These are phyloP conservation scores for Caenorhabditis sulstoni DNA, from an alignment of 2,888 invertebrate genomes.

Conservation along the genomic window DNA sequence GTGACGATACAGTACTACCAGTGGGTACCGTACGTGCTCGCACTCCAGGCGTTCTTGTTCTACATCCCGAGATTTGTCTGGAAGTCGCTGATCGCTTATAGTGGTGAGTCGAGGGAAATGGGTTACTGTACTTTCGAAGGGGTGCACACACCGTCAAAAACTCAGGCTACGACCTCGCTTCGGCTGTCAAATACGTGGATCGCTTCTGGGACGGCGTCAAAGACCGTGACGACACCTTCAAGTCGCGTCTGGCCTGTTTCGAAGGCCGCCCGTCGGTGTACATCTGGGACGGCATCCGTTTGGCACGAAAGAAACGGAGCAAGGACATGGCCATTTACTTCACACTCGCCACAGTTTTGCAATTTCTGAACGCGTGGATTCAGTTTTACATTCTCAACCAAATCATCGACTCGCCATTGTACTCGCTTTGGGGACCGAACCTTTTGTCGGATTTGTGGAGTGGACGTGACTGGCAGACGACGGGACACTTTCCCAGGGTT, in stretches of 20 bases:
- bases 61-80: slow-evolving; percentile 79
- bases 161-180: slow-evolving; percentile 70
- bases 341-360: slow-evolving; percentile 72
- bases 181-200: slow-evolving; percentile 75
- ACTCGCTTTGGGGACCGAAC: slow-evolving; percentile 75
- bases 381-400: slow-evolving; percentile 76
- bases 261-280: slow-evolving; percentile 76
- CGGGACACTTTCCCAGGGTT: slow-evolving; percentile 79
- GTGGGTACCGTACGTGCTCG: slow-evolving; percentile 80
- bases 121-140: too few species aligned
- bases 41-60: slow-evolving; percentile 78
- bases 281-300: slow-evolving; percentile 79
- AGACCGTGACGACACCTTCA: slow-evolving; percentile 64
- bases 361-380: slow-evolving; percentile 75
- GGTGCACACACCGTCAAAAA: too few species aligned
- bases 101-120: slow-evolving; percentile 67
- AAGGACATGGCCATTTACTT: slow-evolving; percentile 75
- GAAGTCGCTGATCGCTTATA: slow-evolving; percentile 74
- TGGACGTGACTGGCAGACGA: slow-evolving; percentile 78
- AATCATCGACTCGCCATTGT: slow-evolving; percentile 74
- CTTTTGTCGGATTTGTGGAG: slow-evolving; percentile 73
- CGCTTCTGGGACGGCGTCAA: slow-evolving; percentile 68
- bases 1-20: slow-evolving; percentile 78
- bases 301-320: slow-evolving; percentile 71
- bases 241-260: slow-evolving; percentile 65